Evolutionary conservation across 2,797 vertebrate species (phyloP).

Genomic region (Coregonus ussuriensis): DNA sequence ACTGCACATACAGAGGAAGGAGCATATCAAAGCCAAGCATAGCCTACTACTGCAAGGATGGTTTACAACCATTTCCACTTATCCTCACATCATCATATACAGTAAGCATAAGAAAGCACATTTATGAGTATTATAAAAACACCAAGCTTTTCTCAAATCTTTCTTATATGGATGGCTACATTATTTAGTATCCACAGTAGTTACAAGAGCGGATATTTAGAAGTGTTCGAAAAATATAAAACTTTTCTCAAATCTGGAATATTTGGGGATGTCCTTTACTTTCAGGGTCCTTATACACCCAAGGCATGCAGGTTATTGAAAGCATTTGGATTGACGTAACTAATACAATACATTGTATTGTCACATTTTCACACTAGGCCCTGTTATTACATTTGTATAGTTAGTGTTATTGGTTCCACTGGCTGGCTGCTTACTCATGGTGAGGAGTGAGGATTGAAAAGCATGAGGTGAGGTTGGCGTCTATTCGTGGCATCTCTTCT

Average conservation of each 20-base stretch:
- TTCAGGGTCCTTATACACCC: background rate
- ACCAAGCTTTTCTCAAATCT: no score
- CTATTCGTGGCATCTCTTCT: slow-evolving; percentile 20
- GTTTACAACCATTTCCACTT: no score
- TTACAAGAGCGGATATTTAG: background rate
- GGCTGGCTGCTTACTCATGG: background rate
- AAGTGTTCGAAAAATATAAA: background rate
- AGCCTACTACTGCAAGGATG: no score
- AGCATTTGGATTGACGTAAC: background rate
- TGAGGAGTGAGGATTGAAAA: background rate
- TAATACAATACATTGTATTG: background rate
- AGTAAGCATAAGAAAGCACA: no score
- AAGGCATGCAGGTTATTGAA: background rate
- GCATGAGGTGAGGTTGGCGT: background rate
- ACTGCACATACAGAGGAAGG: no score
- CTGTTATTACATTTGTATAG: background rate
- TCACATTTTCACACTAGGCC: background rate
- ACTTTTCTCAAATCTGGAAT: background rate
- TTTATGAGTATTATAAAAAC: no score
- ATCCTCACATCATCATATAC: no score
- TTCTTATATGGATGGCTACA: no score
- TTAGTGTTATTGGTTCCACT: background rate
- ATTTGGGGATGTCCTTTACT: background rate
- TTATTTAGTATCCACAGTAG: background rate
- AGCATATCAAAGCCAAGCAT: no score